These are phyloP conservation scores for Dicrostonyx torquatus DNA, from an alignment of 2,797 vertebrate genomes.

Conservation along the genomic window DNA sequence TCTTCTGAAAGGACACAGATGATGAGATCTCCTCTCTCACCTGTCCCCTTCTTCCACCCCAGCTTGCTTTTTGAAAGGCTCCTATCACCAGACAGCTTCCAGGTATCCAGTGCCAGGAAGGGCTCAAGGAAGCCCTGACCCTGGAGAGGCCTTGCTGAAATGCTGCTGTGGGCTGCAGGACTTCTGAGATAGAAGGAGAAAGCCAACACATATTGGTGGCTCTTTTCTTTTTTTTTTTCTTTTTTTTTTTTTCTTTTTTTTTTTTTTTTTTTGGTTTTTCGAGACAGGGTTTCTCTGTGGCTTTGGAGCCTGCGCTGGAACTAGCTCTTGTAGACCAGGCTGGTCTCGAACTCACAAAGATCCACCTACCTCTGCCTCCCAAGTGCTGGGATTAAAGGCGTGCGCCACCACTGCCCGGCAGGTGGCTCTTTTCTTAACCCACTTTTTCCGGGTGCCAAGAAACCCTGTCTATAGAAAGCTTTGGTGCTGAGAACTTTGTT, in stretches of 20 bases:
- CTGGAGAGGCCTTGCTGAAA: background rate
- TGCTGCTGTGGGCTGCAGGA: background rate
- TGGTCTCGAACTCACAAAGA: too few relatives aligned
- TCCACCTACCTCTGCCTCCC: too few relatives aligned
- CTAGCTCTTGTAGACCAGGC: too few relatives aligned
- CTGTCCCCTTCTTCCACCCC: background rate
- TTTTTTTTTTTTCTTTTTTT: too few relatives aligned
- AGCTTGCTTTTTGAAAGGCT: background rate
- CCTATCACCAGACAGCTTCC: background rate
- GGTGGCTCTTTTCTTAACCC: slow-evolving; percentile 35
- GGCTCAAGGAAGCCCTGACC: background rate
- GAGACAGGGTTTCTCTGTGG: too few relatives aligned
- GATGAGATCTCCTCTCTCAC: background rate
- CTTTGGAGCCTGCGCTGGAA: too few relatives aligned
- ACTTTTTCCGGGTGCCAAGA: slow-evolving; percentile 76
- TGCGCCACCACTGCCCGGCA: too few relatives aligned
- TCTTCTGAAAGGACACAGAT: background rate
- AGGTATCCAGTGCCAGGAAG: background rate
- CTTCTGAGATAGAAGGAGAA: background rate
- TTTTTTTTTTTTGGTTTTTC: too few relatives aligned
- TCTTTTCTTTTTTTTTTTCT: too few relatives aligned
- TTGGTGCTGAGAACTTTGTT: slow-evolving; percentile 76
- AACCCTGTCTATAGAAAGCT: slow-evolving; percentile 73
- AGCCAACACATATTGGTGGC: background rate
- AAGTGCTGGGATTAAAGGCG: too few relatives aligned